Evolutionary conservation across 2,113 vertebrate species (phyloP).

Genomic region (Platycercus adscitus): DNA sequence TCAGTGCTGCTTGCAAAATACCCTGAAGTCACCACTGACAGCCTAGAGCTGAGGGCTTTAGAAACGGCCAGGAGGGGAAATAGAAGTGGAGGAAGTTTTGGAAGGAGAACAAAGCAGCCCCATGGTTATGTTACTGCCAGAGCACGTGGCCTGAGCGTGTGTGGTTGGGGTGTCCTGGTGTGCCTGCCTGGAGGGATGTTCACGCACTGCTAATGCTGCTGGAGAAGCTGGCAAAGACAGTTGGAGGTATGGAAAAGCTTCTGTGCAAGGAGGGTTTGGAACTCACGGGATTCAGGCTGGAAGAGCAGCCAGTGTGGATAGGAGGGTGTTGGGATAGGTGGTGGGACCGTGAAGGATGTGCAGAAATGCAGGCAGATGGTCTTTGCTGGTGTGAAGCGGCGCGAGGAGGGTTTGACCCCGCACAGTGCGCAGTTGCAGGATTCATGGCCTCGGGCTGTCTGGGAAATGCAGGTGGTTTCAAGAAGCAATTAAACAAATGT

Average conservation of each 20-base stretch:
- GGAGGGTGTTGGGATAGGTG: background rate
- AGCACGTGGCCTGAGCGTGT: rapidly evolving
- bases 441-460: background rate
- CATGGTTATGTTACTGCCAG: background rate
- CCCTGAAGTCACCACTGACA: background rate
- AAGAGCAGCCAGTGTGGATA: background rate
- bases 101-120: background rate
- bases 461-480: background rate
- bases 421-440: rapidly evolving
- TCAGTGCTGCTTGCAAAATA: background rate
- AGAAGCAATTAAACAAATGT: background rate
- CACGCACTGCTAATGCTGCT: rapidly evolving
- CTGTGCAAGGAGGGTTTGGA: background rate
- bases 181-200: background rate
- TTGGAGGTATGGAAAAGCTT: background rate
- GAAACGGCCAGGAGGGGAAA: background rate
- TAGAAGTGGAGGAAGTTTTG: background rate
- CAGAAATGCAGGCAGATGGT: background rate
- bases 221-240: background rate
- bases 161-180: rapidly evolving
- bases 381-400: background rate
- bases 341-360: rapidly evolving
- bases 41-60: background rate
- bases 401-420: background rate
- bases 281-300: background rate